Evolutionary conservation across 2,888 invertebrate species (phyloP).

Genomic region (Siphlonurus alternatus): DNA sequence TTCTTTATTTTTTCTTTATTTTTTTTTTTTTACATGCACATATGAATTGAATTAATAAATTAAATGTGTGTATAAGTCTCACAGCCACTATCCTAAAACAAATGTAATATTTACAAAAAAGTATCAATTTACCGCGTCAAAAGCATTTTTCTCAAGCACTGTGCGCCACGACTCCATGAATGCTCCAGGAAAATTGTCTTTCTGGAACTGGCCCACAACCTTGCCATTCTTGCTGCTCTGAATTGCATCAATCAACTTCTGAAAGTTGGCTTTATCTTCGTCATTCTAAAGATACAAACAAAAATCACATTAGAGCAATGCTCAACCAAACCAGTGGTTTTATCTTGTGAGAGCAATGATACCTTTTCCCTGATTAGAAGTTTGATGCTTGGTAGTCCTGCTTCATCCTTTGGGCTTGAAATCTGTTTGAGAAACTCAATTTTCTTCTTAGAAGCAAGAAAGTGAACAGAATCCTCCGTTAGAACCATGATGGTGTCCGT

Average conservation of each 20-base stretch:
- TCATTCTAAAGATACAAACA: slow-evolving; percentile 40
- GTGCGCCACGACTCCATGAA: slow-evolving; percentile 86
- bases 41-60: no score
- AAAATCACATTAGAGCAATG: slow-evolving; percentile 11
- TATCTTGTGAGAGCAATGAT: slow-evolving; percentile 22
- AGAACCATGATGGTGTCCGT: slow-evolving; percentile 91
- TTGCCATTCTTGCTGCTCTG: slow-evolving; percentile 80
- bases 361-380: slow-evolving; percentile 82
- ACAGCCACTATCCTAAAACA: no score
- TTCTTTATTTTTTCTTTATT: no score
- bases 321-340: background rate
- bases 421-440: slow-evolving; percentile 89
- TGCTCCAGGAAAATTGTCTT: slow-evolving; percentile 86
- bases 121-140: slow-evolving; percentile 58
- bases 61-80: no score
- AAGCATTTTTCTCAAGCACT: slow-evolving; percentile 54
- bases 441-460: slow-evolving; percentile 94
- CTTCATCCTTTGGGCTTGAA: slow-evolving; percentile 62
- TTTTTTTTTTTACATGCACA: no score
- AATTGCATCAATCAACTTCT: slow-evolving; percentile 55
- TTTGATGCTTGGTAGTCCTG: slow-evolving; percentile 66
- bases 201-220: slow-evolving; percentile 72
- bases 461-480: slow-evolving; percentile 66
- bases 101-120: no score
- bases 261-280: slow-evolving; percentile 72